These are phyloP conservation scores for Neofelis nebulosa DNA, from an alignment of 2,113 vertebrate genomes.

Conservation along the genomic window DNA sequence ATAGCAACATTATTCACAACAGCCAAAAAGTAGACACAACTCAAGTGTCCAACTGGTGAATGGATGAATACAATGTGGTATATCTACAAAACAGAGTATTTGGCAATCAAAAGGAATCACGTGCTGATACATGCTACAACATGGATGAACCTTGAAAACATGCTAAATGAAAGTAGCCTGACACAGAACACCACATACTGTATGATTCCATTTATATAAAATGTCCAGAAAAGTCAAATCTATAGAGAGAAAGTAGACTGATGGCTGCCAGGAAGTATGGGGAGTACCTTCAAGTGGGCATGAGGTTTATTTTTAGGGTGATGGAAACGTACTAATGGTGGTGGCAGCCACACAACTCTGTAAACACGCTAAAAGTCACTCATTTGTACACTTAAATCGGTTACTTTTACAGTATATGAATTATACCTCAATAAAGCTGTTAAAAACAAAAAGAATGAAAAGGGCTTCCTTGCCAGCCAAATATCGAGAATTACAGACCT, in stretches of 20 bases:
- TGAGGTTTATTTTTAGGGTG: neutral
- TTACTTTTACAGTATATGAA: neutral
- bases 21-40: neutral
- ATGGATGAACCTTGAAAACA: neutral
- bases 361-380: conserved; percentile 4
- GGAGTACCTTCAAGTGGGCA: neutral
- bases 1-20: neutral
- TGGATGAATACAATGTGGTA: neutral
- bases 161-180: neutral
- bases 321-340: neutral
- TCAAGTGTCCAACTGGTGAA: neutral
- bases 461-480: neutral
- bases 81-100: neutral
- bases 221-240: neutral
- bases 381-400: neutral
- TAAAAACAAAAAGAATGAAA: conserved; percentile 21
- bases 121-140: neutral
- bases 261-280: neutral
- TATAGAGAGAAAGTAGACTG: neutral
- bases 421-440: neutral
- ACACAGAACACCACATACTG: neutral
- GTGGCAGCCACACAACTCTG: neutral
- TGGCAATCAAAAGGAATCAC: neutral
- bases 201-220: neutral
- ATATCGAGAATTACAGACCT: neutral